phyloP scores from a whole-genome alignment of 2,113 vertebrate species.

The Mesocricetus auratus region DNA sequence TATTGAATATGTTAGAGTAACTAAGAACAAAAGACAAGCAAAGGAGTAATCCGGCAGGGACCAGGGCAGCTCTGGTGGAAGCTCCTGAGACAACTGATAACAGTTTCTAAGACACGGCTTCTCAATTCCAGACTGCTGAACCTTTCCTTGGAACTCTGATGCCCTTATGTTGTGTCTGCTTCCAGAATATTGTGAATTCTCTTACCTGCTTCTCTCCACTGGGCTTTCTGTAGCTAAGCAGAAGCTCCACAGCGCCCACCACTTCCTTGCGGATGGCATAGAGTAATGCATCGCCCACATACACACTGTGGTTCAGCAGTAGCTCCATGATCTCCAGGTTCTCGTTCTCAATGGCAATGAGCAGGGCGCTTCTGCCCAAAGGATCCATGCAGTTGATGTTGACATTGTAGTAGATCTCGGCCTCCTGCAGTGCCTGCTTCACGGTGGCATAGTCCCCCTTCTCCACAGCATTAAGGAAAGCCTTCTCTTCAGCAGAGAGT shows the following conservation, averaged over 20 bases:
- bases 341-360: constrained; percentile 99
- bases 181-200: background rate
- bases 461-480: constrained; percentile 97
- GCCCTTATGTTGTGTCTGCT: background rate
- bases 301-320: constrained; percentile 94
- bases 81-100: background rate
- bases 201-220: constrained; percentile 95
- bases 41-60: background rate
- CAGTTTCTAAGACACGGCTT: constrained; percentile 14
- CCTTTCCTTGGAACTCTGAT: background rate
- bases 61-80: background rate
- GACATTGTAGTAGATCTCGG: constrained; percentile 99
- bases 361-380: constrained; percentile 96
- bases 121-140: background rate
- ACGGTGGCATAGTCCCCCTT: constrained; percentile 98
- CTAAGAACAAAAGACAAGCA: constrained; percentile 21
- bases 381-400: constrained; percentile 99
- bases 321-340: constrained; percentile 99
- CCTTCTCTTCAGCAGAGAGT: constrained; percentile 94
- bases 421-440: constrained; percentile 95
- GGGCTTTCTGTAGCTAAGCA: constrained; percentile 94
- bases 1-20: background rate
- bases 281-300: constrained; percentile 95
- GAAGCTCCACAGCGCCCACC: constrained; percentile 97
- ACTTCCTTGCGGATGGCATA: constrained; percentile 99